Percentiles rank a stretch among this genome's conserved stretches.
Evolutionary conservation across 1,140 invertebrate species (phyloP).

Genomic region (Saccostrea glomerata): DNA sequence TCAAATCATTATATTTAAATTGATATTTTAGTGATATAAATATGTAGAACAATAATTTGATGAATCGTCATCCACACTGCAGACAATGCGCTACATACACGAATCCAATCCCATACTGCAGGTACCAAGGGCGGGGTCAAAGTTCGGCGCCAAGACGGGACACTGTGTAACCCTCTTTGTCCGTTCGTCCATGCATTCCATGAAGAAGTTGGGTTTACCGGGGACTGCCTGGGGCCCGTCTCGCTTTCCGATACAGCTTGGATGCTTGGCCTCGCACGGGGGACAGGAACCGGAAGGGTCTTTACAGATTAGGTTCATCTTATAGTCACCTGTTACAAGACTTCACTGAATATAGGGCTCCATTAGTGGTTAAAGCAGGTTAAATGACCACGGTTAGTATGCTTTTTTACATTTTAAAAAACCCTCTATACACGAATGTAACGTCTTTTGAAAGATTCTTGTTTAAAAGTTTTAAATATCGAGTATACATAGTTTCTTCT

Average conservation of each 20-base stretch:
- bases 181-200: conserved; percentile 62
- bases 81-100: conserved; percentile 41
- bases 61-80: no score
- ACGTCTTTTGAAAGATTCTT: no score
- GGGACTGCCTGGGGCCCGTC: conserved; percentile 62
- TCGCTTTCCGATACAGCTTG: conserved; percentile 63
- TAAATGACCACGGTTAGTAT: no score
- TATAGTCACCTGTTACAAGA: conserved; percentile 60
- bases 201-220: conserved; percentile 59
- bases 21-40: no score
- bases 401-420: no score
- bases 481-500: no score
- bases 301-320: conserved; percentile 55
- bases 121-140: conserved; percentile 43
- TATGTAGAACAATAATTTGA: no score
- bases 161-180: conserved; percentile 56
- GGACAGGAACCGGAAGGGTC: conserved; percentile 47
- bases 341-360: not conserved
- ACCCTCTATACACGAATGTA: no score
- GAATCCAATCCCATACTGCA: conserved; percentile 48
- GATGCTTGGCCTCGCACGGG: conserved; percentile 59
- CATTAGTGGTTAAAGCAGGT: no score
- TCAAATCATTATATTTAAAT: no score
- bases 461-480: no score
- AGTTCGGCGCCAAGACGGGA: conserved; percentile 50